phyloP scores from a whole-genome alignment of 2,113 vertebrate species.

The Brevimyrus niger region DNA sequence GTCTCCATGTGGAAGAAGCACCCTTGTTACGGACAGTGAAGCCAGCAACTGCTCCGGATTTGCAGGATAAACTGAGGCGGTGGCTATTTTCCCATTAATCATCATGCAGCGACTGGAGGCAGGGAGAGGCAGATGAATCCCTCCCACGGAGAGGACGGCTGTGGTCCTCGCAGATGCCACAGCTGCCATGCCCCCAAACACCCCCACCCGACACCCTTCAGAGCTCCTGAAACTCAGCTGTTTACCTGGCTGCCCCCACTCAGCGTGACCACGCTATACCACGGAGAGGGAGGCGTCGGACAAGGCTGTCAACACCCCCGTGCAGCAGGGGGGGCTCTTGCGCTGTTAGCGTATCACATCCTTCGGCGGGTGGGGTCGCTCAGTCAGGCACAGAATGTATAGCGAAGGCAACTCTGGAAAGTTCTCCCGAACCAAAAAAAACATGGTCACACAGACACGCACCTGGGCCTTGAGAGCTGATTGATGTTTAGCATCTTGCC shows the following conservation, averaged over 20 bases:
- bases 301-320: not conserved
- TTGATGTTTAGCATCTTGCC: not conserved
- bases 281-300: not conserved
- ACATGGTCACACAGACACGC: not conserved
- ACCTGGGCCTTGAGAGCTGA: not conserved
- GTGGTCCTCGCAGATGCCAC: conserved; percentile 37
- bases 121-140: conserved; percentile 49
- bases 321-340: not conserved
- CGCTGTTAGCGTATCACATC: not conserved
- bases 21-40: not conserved
- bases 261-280: not conserved
- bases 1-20: not conserved
- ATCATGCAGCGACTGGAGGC: conserved; percentile 50
- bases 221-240: not conserved
- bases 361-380: not conserved
- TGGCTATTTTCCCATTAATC: conserved; percentile 76
- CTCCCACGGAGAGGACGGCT: conserved; percentile 42
- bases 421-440: not conserved
- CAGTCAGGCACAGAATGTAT: not conserved
- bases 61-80: not conserved
- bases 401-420: not conserved
- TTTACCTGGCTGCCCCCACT: not conserved
- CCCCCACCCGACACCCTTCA: conserved; percentile 41
- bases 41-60: not conserved
- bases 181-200: conserved; percentile 43